Percentiles rank a stretch among this genome's conserved stretches.
These are phyloP conservation scores for Aricia artaxerxes DNA, from an alignment of 2,888 invertebrate genomes.

Conservation along the genomic window DNA sequence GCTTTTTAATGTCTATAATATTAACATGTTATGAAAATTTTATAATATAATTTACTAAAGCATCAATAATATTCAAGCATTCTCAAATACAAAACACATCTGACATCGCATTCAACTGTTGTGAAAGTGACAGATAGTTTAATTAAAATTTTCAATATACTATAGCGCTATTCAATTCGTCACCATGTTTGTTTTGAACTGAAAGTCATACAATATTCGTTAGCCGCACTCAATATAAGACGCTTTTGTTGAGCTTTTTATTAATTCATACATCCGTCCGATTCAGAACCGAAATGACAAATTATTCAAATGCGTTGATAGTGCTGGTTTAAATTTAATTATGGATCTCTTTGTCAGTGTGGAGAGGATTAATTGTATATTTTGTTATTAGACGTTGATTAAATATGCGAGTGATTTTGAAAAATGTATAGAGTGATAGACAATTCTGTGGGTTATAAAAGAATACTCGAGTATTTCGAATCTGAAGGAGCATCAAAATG, in stretches of 20 bases:
- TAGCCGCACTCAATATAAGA: slow-evolving; percentile 48
- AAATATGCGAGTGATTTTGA: background rate
- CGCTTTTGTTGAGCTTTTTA: slow-evolving; percentile 52
- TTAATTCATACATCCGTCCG: slow-evolving; percentile 60
- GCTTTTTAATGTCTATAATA: too few relatives aligned
- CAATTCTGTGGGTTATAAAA: background rate
- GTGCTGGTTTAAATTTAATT: slow-evolving; percentile 41
- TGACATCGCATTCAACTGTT: background rate
- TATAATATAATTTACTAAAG: background rate
- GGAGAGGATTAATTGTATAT: slow-evolving; percentile 27
- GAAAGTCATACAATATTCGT: slow-evolving; percentile 59
- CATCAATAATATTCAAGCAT: background rate
- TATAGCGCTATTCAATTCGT: slow-evolving; percentile 50
- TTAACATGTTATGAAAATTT: too few relatives aligned
- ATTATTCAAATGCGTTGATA: slow-evolving; percentile 53
- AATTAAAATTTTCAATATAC: slow-evolving; percentile 47
- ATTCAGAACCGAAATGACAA: slow-evolving; percentile 50
- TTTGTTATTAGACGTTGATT: slow-evolving; percentile 23
- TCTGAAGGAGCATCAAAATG: background rate
- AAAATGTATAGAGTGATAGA: background rate
- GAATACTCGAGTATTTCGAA: background rate
- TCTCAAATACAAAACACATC: background rate
- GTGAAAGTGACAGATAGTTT: slow-evolving; percentile 34
- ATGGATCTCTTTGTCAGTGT: slow-evolving; percentile 48
- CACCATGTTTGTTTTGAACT: slow-evolving; percentile 53